Evolutionary conservation across 1,140 invertebrate species (phyloP), one percentile per base, ranked within the genome.

Genomic region (Pseudoatta argentina): DNA sequence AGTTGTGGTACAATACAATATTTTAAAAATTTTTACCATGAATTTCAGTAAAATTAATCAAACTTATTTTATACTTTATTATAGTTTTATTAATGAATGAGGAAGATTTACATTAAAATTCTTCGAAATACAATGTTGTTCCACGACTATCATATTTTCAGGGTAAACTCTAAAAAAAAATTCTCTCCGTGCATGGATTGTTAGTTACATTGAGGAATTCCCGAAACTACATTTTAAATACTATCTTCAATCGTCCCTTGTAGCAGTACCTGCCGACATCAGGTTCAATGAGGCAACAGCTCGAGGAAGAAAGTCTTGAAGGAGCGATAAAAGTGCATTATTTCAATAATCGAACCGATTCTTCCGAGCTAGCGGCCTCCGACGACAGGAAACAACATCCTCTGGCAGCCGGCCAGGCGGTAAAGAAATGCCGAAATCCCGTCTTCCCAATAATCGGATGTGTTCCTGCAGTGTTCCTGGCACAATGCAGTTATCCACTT

Each of bases 321-420:
- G 75, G 85, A 93, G 89, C 89, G 94, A 94, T 94, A 94, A 94
- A 94, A 92, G 90, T 93, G 90, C 92, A 95, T 94, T 93, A 94
- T 94, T 94, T 94, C 93, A 94, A 94, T 94, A 94, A 94, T 91
- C 91, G 87, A 93, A 92, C 87, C 92, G 92, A 94, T 94, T 94
- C 91, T 95, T 94, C 92, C 92, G 87, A 92, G 93, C 92, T 92
- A 93, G 87, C 91, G 92, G 89, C 81, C 93, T 21, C 91, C 88
- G 93, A 93, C 93, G 93, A 94, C 92, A 94, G 93, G 92, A 93
- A 95, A 94, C 94, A 95, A 94, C 94, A 94, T 94, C 89, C 91
- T 77, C 89, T 95, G 94, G 94, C 93, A 82, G 53, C 53, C 73
- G 83, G 91, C 94, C 94, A 95, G 88, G 85, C 78, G 88, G 86